Evolutionary conservation across 2,888 invertebrate species (phyloP).

Genomic region (Lordiphosa fenestrarum): DNA sequence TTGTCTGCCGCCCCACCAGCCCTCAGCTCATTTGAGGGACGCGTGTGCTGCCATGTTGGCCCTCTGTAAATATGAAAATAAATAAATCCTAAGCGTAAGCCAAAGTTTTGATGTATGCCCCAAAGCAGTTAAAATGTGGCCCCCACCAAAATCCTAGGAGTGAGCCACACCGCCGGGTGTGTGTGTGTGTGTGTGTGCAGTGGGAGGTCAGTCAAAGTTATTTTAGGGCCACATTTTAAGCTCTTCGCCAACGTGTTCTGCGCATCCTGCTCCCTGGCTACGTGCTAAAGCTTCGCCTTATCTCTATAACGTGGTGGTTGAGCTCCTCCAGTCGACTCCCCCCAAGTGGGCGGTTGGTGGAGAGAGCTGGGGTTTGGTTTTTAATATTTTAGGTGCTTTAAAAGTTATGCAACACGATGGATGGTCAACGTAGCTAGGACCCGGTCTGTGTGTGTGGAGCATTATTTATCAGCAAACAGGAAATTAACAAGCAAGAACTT

Average conservation of each 20-base stretch:
- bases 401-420: conserved; percentile 61
- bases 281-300: conserved; percentile 54
- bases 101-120: conserved; percentile 76
- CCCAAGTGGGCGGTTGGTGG: conserved; percentile 34
- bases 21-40: conserved; percentile 44
- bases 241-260: conserved; percentile 71
- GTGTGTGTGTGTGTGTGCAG: conserved; percentile 22
- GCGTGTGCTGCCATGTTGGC: conserved; percentile 39
- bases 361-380: conserved; percentile 46
- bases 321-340: conserved; percentile 48
- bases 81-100: conserved; percentile 75
- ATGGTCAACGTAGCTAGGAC: conserved; percentile 18
- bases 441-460: conserved; percentile 22
- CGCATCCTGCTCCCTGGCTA: conserved; percentile 53
- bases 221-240: conserved; percentile 74
- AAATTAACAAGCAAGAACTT: conserved; percentile 50
- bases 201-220: conserved; percentile 61
- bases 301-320: conserved; percentile 36
- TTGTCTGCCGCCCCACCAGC: conserved; percentile 42
- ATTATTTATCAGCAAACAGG: conserved; percentile 75
- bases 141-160: conserved; percentile 57
- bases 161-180: conserved; percentile 16
- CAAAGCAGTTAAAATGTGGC: conserved; percentile 68
- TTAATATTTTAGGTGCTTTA: conserved; percentile 72
- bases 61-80: conserved; percentile 75